Evolutionary conservation across 2,113 vertebrate genomes (phyloP).

Genomic region (Indri indri): DNA sequence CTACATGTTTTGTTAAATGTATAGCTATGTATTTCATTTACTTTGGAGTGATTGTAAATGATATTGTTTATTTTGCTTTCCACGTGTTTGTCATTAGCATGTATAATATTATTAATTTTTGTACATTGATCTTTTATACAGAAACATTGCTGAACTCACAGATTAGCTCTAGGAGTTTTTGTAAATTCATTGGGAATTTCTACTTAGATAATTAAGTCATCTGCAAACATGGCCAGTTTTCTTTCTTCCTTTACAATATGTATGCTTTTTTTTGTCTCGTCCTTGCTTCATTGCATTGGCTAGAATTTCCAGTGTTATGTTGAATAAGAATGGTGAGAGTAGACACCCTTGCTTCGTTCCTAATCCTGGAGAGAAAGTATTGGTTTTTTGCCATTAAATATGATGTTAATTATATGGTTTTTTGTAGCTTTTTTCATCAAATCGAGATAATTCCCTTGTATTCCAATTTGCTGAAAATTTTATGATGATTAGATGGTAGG

Average conservation of each 20-base stretch:
- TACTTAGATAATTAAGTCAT: background rate
- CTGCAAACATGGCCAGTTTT: background rate
- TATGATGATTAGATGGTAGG: background rate
- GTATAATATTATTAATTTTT: background rate
- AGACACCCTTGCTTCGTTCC: background rate
- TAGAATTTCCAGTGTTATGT: background rate
- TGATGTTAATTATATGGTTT: background rate
- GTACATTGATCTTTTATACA: background rate
- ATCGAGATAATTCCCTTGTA: background rate
- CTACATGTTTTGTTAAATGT: too few relatives aligned
- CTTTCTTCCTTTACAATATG: background rate
- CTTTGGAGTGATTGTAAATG: background rate
- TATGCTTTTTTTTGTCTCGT: background rate
- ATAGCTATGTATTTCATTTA: background rate
- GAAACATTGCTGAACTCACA: background rate
- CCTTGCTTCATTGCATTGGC: background rate
- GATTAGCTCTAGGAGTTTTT: background rate
- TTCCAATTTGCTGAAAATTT: background rate
- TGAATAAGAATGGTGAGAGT: background rate
- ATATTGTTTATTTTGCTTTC: background rate
- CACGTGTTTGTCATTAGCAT: background rate
- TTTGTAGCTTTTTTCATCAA: background rate
- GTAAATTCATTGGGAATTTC: background rate
- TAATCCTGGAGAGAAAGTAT: background rate
- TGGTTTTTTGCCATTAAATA: background rate